Evolutionary conservation across 2,797 vertebrate species (phyloP), one percentile per base, ranked within the genome.

Genomic region (Microctenopoma lineatum): DNA sequence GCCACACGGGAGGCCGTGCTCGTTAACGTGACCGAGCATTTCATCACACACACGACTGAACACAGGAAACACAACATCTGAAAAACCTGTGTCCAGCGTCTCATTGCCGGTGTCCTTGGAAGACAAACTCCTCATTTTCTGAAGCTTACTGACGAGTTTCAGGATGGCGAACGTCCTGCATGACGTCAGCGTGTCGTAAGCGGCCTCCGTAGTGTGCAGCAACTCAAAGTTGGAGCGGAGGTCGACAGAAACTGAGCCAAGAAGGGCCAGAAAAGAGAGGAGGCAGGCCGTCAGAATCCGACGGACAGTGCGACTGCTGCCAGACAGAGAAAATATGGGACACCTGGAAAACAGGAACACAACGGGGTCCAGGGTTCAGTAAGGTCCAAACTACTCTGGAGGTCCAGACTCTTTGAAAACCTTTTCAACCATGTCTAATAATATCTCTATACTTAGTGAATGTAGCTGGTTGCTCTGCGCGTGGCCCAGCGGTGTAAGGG

Each of bases 241-340:
- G 79, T 96, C 96, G 0, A 94, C 79, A 59, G 89, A 94, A 4
- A 96, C 84, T 0, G 93, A 93, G 12, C 92, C 94, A 0, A 96
- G 88, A 54, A 97, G 88, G 55, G 95, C 94, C 63, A 95, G 82
- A 60, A 95, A 83, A 14, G 96, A 97, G 25, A 97, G 60, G 1
- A 89, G 0, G 60, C 96, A 97, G 3, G 93, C 94, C 0, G 80
- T 75, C 79, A 94, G 71, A 75, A 96, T 93, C 45, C 95, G 92
- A 7, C 81, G 91, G 27, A 95, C 89, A 0, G 93, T 89, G 36
- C 84, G 94, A 69, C 77, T 94, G 26, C 82, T 90, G 16, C 89
- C 87, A 26, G 85, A 81, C 1, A 15, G 85, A 26, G 87, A 44
- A 26, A 81, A 62, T 21, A 85, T 16, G 57, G 87, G 87, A 39